Percentiles rank a stretch among this genome's conserved stretches.
phyloP scores from a whole-genome alignment of 2,888 invertebrate species.

The Athetis lepigone region DNA sequence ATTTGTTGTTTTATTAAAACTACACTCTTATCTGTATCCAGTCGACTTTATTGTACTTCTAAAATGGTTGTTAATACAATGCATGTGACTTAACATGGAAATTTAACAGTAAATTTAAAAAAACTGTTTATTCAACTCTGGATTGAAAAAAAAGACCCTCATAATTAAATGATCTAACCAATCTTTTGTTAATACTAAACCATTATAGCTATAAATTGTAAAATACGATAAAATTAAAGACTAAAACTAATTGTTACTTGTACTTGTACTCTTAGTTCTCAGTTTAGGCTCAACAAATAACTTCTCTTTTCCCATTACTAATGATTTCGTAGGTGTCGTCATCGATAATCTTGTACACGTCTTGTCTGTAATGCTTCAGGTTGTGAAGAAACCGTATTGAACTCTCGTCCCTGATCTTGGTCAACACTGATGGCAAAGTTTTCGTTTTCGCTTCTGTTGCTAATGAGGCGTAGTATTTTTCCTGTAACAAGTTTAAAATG shows the following conservation, averaged over 20 bases:
- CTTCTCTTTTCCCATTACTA: slow-evolving; percentile 83
- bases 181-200: slow-evolving; percentile 20
- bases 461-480: slow-evolving; percentile 93
- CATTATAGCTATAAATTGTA: slow-evolving; percentile 23
- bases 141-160: slow-evolving; percentile 9
- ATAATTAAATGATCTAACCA: slow-evolving; percentile 3
- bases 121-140: slow-evolving; percentile 14
- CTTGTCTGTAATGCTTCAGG: slow-evolving; percentile 92
- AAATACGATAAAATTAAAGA: slow-evolving; percentile 41
- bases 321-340: slow-evolving; percentile 90
- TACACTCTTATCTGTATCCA: slow-evolving; percentile 24
- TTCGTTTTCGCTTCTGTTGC: slow-evolving; percentile 91
- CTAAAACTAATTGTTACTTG: slow-evolving; percentile 54
- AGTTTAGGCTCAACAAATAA: slow-evolving; percentile 82
- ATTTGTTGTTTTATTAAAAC: slow-evolving; percentile 77
- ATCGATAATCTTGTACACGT: slow-evolving; percentile 92
- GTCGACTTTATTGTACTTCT: slow-evolving; percentile 58
- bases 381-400: slow-evolving; percentile 91
- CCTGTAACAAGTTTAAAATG: slow-evolving; percentile 83
- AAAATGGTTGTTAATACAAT: slow-evolving; percentile 48
- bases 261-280: slow-evolving; percentile 25
- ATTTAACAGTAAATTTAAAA: slow-evolving; percentile 52
- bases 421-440: slow-evolving; percentile 92
- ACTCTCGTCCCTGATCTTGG: slow-evolving; percentile 93
- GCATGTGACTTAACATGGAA: not conserved